Base-by-base conservation (phyloP, 2,113 vertebrate genomes). In the Neopipo cinnamomea region DNA sequence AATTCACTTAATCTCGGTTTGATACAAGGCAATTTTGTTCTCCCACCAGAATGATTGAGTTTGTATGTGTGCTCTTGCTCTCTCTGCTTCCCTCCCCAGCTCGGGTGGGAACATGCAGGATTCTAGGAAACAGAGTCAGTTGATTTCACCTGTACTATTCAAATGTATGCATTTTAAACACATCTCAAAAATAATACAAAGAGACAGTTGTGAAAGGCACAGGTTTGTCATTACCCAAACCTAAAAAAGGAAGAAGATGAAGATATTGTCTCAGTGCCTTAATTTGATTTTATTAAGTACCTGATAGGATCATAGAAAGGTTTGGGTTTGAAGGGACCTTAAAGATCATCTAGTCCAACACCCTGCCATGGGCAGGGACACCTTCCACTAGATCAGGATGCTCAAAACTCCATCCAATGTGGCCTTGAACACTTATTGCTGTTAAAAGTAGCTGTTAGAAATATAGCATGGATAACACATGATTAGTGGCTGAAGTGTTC, bases 1-100 rank as follows among this genome's bases (percentile, higher is more conserved):
- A 91, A 95, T 96, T 90, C 76, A 27, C 77, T 93, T 96, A 87
- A 62, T 88, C n/a, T 78, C 80, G 31, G 70, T 83, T 74, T 78
- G 68, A 85, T 82, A 37, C 31, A 35, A 41, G 72, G 46, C 61
- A 41, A 11, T 7, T 52, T 80, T 65, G 59, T 85, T 76, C 80
- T 31, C 37, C 56, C 87, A 24, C 50, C 59, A 62, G 67, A 31
- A 76, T 82, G 83, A 66, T 66, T 91, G 93, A 52, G n/a, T 80
- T 39, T 49, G 15, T 70, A 12, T 50, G 30, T 72, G 79, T 44
- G 85, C 65, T 81, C 35, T 31, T 85, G 27, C 56, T 77, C 70
- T 61, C 49, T 70, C 39, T 78, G 39, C 44, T 39, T 72, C 74
- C 30, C 37, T 88, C 42, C 35, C 30, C 42, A 75, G 7, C 53